Conservation (phyloP, 2,797 vertebrate species). For the Acomys russatus region DNA sequence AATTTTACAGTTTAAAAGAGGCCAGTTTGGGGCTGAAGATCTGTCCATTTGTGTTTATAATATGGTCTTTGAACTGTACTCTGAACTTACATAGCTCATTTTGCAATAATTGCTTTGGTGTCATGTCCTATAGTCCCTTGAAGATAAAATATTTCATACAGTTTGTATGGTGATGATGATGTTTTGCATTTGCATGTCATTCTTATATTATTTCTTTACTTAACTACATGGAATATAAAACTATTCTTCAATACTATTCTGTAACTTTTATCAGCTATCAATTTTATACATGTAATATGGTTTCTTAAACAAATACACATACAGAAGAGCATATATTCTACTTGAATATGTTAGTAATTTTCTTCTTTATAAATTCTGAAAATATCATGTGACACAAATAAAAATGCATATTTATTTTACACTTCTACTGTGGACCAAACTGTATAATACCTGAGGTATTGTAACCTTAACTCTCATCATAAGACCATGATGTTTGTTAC, state of each 20-base stretch:
- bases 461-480: not conserved
- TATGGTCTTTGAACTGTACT: conserved; percentile 70
- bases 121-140: not conserved
- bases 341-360: not conserved
- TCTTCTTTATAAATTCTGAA: not conserved
- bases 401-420: not conserved
- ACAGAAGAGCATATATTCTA: not conserved
- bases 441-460: conserved; percentile 3
- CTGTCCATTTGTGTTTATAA: conserved; percentile 68
- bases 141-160: not conserved
- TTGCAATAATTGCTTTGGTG: conserved; percentile 1
- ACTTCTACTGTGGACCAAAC: not conserved
- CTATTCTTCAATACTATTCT: not conserved
- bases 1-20: conserved; percentile 65
- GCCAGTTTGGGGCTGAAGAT: conserved; percentile 42
- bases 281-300: not conserved
- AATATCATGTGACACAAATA: not conserved
- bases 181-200: conserved; percentile 20
- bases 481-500: not conserved
- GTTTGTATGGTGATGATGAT: conserved; percentile 30
- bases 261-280: not conserved
- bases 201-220: conserved; percentile 8
- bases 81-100: conserved; percentile 56
- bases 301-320: not conserved
- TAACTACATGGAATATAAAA: not conserved